Conservation (phyloP, 1,140 invertebrate species). For the Nephila pilipes region DNA sequence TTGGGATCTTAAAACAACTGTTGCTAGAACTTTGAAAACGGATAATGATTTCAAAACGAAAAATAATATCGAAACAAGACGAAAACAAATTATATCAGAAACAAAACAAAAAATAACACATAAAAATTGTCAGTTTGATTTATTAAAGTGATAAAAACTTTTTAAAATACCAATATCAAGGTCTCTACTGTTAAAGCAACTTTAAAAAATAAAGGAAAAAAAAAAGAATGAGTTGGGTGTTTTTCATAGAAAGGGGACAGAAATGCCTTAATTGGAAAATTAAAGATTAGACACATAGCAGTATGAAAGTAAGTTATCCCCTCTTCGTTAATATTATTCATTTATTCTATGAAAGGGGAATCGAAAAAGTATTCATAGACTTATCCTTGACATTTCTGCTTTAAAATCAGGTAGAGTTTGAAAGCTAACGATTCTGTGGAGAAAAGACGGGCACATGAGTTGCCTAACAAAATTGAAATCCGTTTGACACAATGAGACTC, state of each 20-base stretch:
- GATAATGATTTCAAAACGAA: background rate
- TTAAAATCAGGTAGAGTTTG: slow-evolving; percentile 38
- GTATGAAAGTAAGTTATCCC: background rate
- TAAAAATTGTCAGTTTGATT: background rate
- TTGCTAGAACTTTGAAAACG: background rate
- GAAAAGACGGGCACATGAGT: slow-evolving; percentile 54
- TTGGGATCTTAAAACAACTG: too few relatives aligned
- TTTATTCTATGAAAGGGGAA: background rate
- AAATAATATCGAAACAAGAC: background rate
- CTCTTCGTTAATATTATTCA: background rate
- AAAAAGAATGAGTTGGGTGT: background rate
- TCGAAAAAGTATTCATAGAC: background rate
- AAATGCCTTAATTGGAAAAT: background rate
- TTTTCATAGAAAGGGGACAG: background rate
- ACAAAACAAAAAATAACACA: background rate
- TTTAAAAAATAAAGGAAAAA: background rate
- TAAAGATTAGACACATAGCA: background rate
- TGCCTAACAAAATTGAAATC: slow-evolving; percentile 60
- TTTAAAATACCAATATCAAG: background rate
- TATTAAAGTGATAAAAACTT: background rate
- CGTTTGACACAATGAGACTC: slow-evolving; percentile 51
- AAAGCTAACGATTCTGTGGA: slow-evolving; percentile 13
- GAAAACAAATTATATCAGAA: background rate
- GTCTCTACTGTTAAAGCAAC: background rate
- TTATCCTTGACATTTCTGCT: slow-evolving; percentile 65